These are phyloP conservation scores for Holothuria glaberrima DNA, from an alignment of 35 echinoderm and acorn worm species.

Conservation along the genomic window DNA sequence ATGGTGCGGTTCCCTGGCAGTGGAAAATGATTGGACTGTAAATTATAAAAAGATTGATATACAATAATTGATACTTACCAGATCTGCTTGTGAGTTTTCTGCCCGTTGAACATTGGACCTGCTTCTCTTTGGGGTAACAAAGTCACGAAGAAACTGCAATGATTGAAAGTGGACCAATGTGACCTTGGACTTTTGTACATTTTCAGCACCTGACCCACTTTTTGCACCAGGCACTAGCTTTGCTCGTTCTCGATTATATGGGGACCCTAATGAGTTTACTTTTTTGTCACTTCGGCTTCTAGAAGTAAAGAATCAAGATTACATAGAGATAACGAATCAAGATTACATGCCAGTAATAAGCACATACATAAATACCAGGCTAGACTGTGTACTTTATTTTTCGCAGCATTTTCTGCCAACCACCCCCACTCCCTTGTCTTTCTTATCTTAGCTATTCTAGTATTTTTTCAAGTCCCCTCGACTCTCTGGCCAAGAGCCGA, in stretches of 20 bases:
- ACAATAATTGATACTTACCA: background rate
- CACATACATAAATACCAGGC: no score
- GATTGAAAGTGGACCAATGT: slow-evolving; percentile 22
- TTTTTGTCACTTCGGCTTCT: background rate
- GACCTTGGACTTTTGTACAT: background rate
- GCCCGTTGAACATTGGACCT: background rate
- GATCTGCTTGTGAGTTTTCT: background rate
- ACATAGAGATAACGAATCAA: background rate
- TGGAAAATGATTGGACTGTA: slow-evolving; percentile 15
- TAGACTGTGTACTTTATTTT: no score
- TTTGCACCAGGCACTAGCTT: background rate
- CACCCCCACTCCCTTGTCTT: no score
- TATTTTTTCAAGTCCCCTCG: no score
- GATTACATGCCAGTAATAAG: no score
- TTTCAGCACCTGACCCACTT: background rate
- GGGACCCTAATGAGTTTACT: slow-evolving; percentile 1
- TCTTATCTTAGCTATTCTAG: no score
- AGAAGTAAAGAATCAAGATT: background rate
- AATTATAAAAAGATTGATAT: background rate
- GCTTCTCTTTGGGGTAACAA: slow-evolving; percentile 6
- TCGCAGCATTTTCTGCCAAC: no score
- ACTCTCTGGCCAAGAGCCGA: no score
- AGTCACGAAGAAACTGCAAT: background rate
- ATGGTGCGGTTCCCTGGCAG: slow-evolving; percentile 14
- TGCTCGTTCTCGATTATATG: background rate